Evolutionary conservation across 2,113 vertebrate species (phyloP).

Genomic region (Gambusia holbrooki): DNA sequence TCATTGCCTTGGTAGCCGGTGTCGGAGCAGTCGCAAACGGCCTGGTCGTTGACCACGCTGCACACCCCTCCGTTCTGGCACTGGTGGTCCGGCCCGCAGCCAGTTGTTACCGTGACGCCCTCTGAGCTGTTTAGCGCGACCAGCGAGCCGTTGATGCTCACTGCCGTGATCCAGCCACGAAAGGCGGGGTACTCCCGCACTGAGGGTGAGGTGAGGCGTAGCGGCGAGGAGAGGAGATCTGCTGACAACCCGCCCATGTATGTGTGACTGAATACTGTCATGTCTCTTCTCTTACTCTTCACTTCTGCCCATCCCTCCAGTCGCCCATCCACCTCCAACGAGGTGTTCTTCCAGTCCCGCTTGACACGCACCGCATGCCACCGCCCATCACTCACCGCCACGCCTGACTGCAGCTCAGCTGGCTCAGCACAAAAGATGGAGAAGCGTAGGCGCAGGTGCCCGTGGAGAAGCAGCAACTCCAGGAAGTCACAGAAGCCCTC

Average conservation of each 20-base stretch:
- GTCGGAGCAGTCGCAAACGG: constrained; percentile 94
- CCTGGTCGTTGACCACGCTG: constrained; percentile 92
- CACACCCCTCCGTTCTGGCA: constrained; percentile 97
- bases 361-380: constrained; percentile 92
- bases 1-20: constrained; percentile 97
- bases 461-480: constrained; percentile 93
- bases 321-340: constrained; percentile 88
- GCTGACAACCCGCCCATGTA: constrained; percentile 92
- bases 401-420: constrained; percentile 89
- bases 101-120: constrained; percentile 85
- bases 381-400: constrained; percentile 89
- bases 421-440: constrained; percentile 98
- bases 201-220: constrained; percentile 89
- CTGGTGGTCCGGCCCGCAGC: constrained; percentile 85
- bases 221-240: constrained; percentile 86
- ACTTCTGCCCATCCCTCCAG: constrained; percentile 95
- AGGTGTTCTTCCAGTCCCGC: constrained; percentile 96
- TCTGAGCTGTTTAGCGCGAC: constrained; percentile 84
- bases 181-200: constrained; percentile 90
- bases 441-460: constrained; percentile 94
- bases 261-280: constrained; percentile 97
- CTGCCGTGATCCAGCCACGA: constrained; percentile 92
- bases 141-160: constrained; percentile 88
- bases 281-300: constrained; percentile 95
- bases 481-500: constrained; percentile 99